Conservation (phyloP, 1,140 invertebrate species). For the Drosophila orena region DNA sequence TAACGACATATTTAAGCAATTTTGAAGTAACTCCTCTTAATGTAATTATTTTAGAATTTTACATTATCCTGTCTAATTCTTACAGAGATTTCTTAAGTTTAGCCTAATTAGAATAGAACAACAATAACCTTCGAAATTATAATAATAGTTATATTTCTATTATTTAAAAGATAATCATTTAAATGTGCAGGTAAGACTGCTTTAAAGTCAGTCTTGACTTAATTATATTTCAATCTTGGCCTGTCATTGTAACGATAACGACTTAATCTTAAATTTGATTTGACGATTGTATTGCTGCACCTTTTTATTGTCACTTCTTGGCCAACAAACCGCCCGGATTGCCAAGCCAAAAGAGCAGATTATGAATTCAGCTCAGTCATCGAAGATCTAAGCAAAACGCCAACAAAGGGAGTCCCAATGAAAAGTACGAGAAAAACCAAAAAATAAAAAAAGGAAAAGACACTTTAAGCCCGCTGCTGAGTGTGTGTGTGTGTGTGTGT, state of each 20-base stretch:
- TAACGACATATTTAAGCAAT: not conserved
- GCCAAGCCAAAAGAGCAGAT: slow-evolving; percentile 23
- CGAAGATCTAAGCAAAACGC: slow-evolving; percentile 28
- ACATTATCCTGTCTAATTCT: not conserved
- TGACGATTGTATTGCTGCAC: not conserved
- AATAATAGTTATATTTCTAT: not conserved
- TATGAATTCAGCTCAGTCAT: slow-evolving; percentile 65
- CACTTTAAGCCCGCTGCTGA: slow-evolving; percentile 25
- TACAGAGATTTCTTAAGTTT: too few relatives aligned
- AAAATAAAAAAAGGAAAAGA: slow-evolving; percentile 19
- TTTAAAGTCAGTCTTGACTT: not conserved
- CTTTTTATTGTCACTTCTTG: slow-evolving; percentile 27
- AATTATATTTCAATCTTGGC: slow-evolving; percentile 24
- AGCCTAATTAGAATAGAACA: too few relatives aligned
- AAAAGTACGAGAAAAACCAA: slow-evolving; percentile 25
- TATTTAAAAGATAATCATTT: too few relatives aligned
- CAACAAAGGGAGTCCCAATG: slow-evolving; percentile 23
- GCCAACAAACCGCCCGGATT: slow-evolving; percentile 3
- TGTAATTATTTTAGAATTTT: not conserved
- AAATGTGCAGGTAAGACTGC: too few relatives aligned
- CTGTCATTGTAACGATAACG: slow-evolving; percentile 36
- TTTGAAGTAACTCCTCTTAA: not conserved
- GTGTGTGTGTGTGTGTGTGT: not conserved
- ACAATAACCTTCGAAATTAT: too few relatives aligned
- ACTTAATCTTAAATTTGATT: slow-evolving; percentile 34